A percentile compares a stretch with the other conserved stretches of the same genome.
These are phyloP conservation scores for Ephydatia muelleri DNA, from an alignment of 37 sponge, comb jelly and placozoan species.

Conservation along the genomic window DNA sequence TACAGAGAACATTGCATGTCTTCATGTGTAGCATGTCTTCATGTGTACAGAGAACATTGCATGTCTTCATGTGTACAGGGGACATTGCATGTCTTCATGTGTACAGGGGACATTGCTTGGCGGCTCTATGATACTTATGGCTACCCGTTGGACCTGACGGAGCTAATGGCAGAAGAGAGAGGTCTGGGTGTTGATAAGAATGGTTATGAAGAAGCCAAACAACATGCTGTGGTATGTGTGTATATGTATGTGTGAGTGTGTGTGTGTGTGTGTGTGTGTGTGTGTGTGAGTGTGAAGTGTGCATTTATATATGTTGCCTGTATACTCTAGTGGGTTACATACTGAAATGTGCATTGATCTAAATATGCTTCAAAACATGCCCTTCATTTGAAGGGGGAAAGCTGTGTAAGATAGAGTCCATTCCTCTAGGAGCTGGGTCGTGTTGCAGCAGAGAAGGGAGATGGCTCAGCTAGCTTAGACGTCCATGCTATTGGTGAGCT, in stretches of 20 bases:
- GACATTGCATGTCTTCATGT: not conserved
- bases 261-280: slow-evolving; percentile 13
- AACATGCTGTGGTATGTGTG: not conserved
- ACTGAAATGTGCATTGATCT: too few relatives aligned
- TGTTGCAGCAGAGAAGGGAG: slow-evolving; percentile 2
- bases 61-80: too few relatives aligned
- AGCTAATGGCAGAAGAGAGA: slow-evolving; percentile 84
- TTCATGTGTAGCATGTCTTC: not conserved
- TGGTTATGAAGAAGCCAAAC: slow-evolving; percentile 66
- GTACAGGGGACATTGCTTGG: slow-evolving; percentile 77
- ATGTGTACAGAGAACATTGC: too few relatives aligned
- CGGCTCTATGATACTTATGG: slow-evolving; percentile 85
- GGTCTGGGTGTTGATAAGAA: slow-evolving; percentile 58
- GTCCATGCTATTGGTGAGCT: slow-evolving; percentile 69
- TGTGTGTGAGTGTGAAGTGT: not conserved
- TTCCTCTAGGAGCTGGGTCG: not conserved
- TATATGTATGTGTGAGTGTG: slow-evolving; percentile 9
- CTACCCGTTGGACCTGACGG: slow-evolving; percentile 83
- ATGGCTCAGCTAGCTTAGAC: slow-evolving; percentile 44
- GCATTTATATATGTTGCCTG: too few relatives aligned
- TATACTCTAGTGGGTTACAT: too few relatives aligned
- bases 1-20: too few relatives aligned
- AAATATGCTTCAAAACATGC: too few relatives aligned
- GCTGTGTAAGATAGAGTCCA: too few relatives aligned
- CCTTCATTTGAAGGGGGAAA: too few relatives aligned